These are phyloP conservation scores for Pteropus alecto DNA, from an alignment of 2,113 vertebrate genomes.

Conservation along the genomic window DNA sequence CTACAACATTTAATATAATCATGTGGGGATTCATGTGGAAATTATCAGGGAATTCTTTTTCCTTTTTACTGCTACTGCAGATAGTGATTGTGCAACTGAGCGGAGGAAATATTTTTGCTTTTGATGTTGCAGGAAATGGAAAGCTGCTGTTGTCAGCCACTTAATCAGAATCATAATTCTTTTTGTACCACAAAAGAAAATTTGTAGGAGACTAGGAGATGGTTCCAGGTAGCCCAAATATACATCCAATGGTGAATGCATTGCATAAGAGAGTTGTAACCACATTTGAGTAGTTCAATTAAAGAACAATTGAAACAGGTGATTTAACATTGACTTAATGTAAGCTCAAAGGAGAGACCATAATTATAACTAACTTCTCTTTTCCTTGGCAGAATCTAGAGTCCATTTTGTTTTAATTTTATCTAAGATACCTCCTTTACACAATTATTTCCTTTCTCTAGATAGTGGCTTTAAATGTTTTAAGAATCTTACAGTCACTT, in stretches of 20 bases:
- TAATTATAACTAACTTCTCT: conserved; percentile 16
- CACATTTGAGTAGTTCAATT: conserved; percentile 18
- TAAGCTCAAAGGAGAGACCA: neutral
- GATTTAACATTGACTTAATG: conserved; percentile 27
- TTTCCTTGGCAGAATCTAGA: conserved; percentile 34
- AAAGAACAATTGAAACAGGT: conserved; percentile 28
- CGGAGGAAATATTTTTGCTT: conserved; percentile 24
- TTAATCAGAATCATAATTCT: conserved; percentile 54
- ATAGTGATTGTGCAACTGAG: conserved; percentile 44
- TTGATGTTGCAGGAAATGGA: conserved; percentile 58
- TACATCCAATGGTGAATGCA: neutral
- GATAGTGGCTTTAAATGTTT: neutral
- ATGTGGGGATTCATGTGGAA: conserved; percentile 68
- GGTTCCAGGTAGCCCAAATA: neutral
- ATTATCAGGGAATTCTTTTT: conserved; percentile 45
- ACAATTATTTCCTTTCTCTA: conserved; percentile 4
- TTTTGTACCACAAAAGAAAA: conserved; percentile 58
- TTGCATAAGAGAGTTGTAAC: neutral
- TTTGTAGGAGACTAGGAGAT: neutral
- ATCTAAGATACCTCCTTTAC: neutral
- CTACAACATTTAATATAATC: neutral
- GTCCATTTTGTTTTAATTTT: conserved; percentile 40
- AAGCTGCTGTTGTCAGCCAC: conserved; percentile 59
- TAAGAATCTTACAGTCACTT: neutral
- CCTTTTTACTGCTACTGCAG: conserved; percentile 38